These are phyloP conservation scores for Amblyornis subalaris DNA, from an alignment of 2,113 vertebrate genomes.

Conservation along the genomic window DNA sequence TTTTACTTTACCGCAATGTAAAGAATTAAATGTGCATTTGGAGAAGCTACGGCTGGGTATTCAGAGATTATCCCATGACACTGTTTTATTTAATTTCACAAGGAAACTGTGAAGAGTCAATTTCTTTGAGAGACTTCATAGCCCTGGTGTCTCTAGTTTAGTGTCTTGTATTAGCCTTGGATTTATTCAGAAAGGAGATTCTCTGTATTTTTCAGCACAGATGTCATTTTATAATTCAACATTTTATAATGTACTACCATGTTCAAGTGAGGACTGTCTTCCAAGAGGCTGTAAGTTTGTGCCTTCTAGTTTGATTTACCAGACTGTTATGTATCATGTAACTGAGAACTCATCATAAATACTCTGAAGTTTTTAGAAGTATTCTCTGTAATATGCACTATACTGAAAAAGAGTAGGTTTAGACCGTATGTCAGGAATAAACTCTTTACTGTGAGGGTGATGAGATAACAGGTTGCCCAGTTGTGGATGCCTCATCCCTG, in stretches of 20 bases:
- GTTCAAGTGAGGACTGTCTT: neutral
- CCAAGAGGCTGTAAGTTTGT: neutral
- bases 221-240: neutral
- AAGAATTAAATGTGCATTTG: neutral
- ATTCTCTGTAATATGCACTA: neutral
- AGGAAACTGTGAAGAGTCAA: neutral
- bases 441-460: neutral
- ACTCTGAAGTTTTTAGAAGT: neutral
- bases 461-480: neutral
- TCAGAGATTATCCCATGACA: neutral
- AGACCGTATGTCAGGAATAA: neutral
- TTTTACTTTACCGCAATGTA: neutral
- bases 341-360: neutral
- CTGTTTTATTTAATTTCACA: neutral
- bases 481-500: neutral
- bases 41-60: neutral
- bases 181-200: neutral
- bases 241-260: neutral
- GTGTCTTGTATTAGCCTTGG: neutral
- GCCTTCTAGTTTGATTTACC: neutral
- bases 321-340: neutral
- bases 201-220: neutral
- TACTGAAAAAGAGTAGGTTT: neutral
- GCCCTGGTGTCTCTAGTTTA: neutral
- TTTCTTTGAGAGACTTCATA: neutral